Conservation (phyloP, 2,888 invertebrate genomes). For the Choreutis nemorana region DNA sequence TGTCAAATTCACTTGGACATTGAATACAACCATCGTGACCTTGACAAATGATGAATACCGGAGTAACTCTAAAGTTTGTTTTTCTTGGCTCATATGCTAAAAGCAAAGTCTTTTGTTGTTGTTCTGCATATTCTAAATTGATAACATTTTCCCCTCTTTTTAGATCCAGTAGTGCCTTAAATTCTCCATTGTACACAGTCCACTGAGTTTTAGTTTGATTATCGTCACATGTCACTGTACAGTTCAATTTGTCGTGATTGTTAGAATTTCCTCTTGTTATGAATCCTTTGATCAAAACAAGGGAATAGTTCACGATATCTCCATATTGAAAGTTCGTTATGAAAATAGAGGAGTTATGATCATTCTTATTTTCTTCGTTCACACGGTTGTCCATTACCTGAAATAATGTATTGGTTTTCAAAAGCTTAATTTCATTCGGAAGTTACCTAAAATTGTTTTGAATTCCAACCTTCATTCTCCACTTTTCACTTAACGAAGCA, state of each 20-base stretch:
- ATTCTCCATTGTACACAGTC: conserved; percentile 72
- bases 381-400: conserved; percentile 62
- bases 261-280: conserved; percentile 53
- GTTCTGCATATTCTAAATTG: conserved; percentile 63
- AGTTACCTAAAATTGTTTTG: conserved; percentile 9
- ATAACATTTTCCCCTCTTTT: conserved; percentile 70
- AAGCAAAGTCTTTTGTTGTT: conserved; percentile 43
- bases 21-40: conserved; percentile 84
- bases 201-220: conserved; percentile 56
- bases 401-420: too few species aligned
- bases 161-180: conserved; percentile 73
- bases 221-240: conserved; percentile 43
- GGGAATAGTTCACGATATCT: conserved; percentile 67
- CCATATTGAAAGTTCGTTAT: conserved; percentile 70
- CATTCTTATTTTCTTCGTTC: conserved; percentile 46
- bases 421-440: too few species aligned
- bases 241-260: conserved; percentile 44
- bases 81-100: conserved; percentile 67
- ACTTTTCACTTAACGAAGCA: conserved; percentile 1
- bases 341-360: conserved; percentile 49
- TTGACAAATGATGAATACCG: conserved; percentile 84
- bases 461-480: conserved; percentile 6
- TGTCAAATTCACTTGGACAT: conserved; percentile 69
- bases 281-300: conserved; percentile 69
- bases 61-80: conserved; percentile 72